phyloP scores from a whole-genome alignment of 2,888 invertebrate genomes.

The Meliscaeva auricollis region DNA sequence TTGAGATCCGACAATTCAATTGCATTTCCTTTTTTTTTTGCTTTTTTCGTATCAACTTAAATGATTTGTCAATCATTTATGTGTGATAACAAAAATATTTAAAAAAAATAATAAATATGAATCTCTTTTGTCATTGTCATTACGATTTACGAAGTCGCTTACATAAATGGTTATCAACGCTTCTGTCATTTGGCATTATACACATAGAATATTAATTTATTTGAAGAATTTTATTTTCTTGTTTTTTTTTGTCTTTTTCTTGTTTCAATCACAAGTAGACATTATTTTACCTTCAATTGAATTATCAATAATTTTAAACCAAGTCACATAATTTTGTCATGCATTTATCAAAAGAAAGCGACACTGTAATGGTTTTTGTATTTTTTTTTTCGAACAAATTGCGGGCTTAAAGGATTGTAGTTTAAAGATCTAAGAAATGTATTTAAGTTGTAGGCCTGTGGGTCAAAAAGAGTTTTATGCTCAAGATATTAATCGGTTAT shows the following conservation, averaged over 20 bases:
- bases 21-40: background rate
- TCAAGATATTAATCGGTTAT: too few species aligned
- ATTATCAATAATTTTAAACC: conserved; percentile 47
- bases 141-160: conserved; percentile 39
- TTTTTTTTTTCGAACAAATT: background rate
- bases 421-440: background rate
- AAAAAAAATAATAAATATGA: conserved; percentile 34
- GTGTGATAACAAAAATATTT: conserved; percentile 8
- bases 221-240: conserved; percentile 25
- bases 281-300: conserved; percentile 54
- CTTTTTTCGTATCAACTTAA: background rate
- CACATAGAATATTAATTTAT: conserved; percentile 43
- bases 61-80: conserved; percentile 18
- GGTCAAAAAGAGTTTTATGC: background rate
- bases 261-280: conserved; percentile 34
- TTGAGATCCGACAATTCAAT: background rate
- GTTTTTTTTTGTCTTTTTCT: conserved; percentile 19
- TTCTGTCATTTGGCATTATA: conserved; percentile 32
- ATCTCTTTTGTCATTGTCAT: conserved; percentile 51
- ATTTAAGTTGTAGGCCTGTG: background rate
- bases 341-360: conserved; percentile 43
- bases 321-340: conserved; percentile 54
- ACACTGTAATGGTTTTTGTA: background rate
- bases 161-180: conserved; percentile 58
- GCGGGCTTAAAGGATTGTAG: background rate